Conservation (phyloP, 2,888 invertebrate genomes). For the Hesperia comma region DNA sequence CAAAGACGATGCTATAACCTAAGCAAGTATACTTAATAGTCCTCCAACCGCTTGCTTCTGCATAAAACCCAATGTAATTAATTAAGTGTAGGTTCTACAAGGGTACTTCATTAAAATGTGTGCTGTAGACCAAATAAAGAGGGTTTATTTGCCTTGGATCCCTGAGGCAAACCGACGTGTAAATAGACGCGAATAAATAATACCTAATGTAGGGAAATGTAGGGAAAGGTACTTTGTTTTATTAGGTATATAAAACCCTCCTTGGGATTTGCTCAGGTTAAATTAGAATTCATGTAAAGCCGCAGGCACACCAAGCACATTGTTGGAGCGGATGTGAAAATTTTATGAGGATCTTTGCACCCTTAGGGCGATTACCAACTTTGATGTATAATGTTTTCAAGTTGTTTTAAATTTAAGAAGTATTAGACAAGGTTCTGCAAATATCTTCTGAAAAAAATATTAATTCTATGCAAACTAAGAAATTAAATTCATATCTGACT, state of each 20-base stretch:
- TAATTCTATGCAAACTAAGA: no score
- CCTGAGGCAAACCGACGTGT: conserved; percentile 53
- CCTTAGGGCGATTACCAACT: no score
- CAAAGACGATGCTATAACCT: background rate
- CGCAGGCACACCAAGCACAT: conserved; percentile 3
- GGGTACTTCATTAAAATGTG: conserved; percentile 68
- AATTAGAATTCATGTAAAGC: conserved; percentile 16
- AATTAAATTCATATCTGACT: no score
- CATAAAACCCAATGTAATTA: conserved; percentile 47
- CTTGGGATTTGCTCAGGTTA: conserved; percentile 32
- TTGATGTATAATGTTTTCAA: no score
- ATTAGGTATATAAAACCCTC: conserved; percentile 30
- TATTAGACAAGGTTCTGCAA: no score
- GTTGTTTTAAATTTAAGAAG: no score
- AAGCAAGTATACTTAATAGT: conserved; percentile 11
- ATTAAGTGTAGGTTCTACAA: conserved; percentile 53
- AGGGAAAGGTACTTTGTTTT: conserved; percentile 19
- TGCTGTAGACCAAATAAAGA: conserved; percentile 62
- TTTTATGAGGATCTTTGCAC: background rate
- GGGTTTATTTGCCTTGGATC: conserved; percentile 61
- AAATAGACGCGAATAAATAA: conserved; percentile 58
- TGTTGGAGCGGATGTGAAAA: background rate
- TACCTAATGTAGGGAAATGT: conserved; percentile 37
- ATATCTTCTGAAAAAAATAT: no score
- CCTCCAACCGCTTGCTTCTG: conserved; percentile 17